These are phyloP conservation scores for Perca fluviatilis DNA, from an alignment of 2,113 vertebrate species.

Conservation along the genomic window DNA sequence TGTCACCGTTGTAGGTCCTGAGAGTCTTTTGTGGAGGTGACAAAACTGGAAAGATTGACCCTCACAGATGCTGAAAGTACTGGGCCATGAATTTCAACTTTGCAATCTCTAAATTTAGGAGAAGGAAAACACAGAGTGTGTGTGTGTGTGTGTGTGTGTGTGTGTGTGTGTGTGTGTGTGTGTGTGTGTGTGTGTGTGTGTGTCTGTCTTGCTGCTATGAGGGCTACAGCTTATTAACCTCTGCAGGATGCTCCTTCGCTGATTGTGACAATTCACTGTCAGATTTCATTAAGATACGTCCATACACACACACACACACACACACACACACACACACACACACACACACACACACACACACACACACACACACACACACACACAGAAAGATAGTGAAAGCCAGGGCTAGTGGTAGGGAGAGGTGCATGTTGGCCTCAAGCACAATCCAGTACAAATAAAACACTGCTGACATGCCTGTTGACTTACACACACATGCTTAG, in stretches of 20 bases:
- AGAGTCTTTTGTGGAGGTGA: constrained; percentile 32
- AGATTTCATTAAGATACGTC: constrained; percentile 80
- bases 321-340: constrained; percentile 1
- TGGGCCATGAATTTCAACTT: constrained; percentile 14
- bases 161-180: constrained; percentile 14
- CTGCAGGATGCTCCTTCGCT: constrained; percentile 64
- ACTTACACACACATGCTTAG: constrained; percentile 20
- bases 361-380: not conserved
- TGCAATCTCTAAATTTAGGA: constrained; percentile 43
- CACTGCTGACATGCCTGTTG: constrained; percentile 40
- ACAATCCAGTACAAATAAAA: constrained; percentile 45
- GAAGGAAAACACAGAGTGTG: constrained; percentile 25
- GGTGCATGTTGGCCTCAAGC: constrained; percentile 33
- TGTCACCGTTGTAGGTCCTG: too few species aligned
- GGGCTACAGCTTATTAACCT: constrained; percentile 72
- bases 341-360: constrained; percentile 43
- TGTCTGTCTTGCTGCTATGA: constrained; percentile 10
- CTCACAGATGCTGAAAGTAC: not conserved
- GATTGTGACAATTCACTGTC: constrained; percentile 76
- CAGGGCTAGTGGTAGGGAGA: not conserved
- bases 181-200: not conserved
- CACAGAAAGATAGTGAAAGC: not conserved
- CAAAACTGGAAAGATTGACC: constrained; percentile 28
- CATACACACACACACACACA: constrained; percentile 6
- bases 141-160: constrained; percentile 9